Percentiles rank a stretch among this genome's conserved stretches.
These are phyloP conservation scores for Gymnoscelis rufifasciata DNA, from an alignment of 2,888 invertebrate genomes.

Conservation along the genomic window DNA sequence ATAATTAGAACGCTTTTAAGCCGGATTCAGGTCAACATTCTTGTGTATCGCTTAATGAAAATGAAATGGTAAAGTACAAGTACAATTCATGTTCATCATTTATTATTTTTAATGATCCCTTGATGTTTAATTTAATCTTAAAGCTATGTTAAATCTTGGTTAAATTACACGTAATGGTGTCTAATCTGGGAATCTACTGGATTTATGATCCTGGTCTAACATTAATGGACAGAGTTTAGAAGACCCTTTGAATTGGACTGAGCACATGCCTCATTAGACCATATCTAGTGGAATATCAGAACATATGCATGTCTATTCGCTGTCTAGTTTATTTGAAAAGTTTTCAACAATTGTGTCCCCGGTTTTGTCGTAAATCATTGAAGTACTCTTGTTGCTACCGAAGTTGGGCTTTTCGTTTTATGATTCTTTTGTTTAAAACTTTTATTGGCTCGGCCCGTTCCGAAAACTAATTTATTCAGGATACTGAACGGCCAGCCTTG, in stretches of 20 bases:
- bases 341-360: conserved; percentile 66
- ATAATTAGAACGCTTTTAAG: conserved; percentile 9
- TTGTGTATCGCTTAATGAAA: conserved; percentile 3
- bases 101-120: conserved; percentile 13
- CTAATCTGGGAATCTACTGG: conserved; percentile 18
- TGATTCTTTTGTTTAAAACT: conserved; percentile 79
- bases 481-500: conserved; percentile 59
- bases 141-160: conserved; percentile 17
- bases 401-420: conserved; percentile 69
- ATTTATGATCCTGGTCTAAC: conserved; percentile 16
- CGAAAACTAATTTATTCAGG: conserved; percentile 77
- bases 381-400: conserved; percentile 68
- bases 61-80: neutral
- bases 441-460: conserved; percentile 71
- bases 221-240: conserved; percentile 29
- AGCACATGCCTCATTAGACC: conserved; percentile 17
- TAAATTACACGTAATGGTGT: conserved; percentile 22
- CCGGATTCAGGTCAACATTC: conserved; percentile 1
- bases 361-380: conserved; percentile 69
- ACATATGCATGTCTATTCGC: conserved; percentile 69
- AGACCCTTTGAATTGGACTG: conserved; percentile 27
- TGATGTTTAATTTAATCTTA: conserved; percentile 15
- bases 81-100: conserved; percentile 5
- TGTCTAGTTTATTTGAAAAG: conserved; percentile 68
- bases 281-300: conserved; percentile 31